Percentiles rank a stretch among this genome's conserved stretches.
phyloP scores from a whole-genome alignment of 2,113 vertebrate species.

The Talpa occidentalis region DNA sequence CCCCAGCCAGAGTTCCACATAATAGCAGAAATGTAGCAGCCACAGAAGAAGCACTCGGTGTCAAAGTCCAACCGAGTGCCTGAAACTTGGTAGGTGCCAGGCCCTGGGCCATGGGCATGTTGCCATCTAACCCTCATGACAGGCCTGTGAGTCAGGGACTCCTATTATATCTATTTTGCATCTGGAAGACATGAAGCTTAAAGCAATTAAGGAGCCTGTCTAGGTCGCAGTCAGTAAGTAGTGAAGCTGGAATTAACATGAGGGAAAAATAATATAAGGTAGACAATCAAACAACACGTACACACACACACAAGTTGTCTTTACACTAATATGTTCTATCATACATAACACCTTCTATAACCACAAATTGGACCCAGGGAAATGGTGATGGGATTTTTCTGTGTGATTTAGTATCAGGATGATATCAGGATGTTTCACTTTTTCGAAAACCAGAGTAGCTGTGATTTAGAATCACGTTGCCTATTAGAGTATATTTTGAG shows the following conservation, averaged over 20 bases:
- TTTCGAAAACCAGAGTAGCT: background rate
- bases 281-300: background rate
- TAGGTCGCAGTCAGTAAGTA: slow-evolving; percentile 2
- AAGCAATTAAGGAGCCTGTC: background rate
- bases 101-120: background rate
- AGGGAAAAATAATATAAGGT: background rate
- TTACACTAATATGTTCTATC: background rate
- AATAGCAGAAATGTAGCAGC: background rate
- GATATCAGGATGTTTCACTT: background rate
- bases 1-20: background rate
- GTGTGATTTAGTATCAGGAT: background rate
- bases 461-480: background rate
- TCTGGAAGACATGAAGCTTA: slow-evolving; percentile 28
- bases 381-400: background rate
- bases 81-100: background rate
- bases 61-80: background rate
- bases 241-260: background rate
- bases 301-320: background rate
- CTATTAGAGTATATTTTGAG: background rate
- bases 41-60: background rate
- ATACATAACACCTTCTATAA: background rate
- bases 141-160: slow-evolving; percentile 44
- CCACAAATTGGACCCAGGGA: background rate
- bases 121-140: background rate
- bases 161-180: slow-evolving; percentile 17